Evolutionary conservation across 2,888 invertebrate genomes (phyloP).

Genomic region (Tipula helvola): DNA sequence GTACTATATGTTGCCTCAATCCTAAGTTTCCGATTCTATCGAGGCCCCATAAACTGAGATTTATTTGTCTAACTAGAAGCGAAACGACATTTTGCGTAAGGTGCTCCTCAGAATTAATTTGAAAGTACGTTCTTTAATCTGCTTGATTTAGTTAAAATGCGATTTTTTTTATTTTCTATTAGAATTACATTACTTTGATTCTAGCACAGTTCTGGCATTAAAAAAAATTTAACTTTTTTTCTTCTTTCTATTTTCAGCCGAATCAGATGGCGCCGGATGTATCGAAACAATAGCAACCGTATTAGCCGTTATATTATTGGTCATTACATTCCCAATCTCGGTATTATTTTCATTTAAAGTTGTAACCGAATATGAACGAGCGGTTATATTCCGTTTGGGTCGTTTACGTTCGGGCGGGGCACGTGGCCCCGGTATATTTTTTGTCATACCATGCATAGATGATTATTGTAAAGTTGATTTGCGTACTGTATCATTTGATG

Average conservation of each 20-base stretch:
- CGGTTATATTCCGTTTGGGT: conserved; percentile 80
- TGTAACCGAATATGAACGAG: conserved; percentile 76
- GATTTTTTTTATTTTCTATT: no score
- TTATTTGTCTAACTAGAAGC: no score
- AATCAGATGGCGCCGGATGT: conserved; percentile 52
- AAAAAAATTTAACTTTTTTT: background rate
- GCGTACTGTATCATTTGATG: conserved; percentile 88
- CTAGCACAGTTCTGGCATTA: no score
- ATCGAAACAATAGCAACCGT: conserved; percentile 63
- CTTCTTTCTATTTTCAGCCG: conserved; percentile 37
- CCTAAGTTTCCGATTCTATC: no score
- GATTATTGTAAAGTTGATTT: conserved; percentile 86
- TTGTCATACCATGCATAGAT: conserved; percentile 89
- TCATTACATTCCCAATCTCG: conserved; percentile 70
- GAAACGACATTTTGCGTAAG: no score
- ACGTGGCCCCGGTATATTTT: conserved; percentile 82
- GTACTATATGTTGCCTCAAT: no score
- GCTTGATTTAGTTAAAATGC: no score
- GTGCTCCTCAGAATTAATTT: no score
- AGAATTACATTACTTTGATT: no score
- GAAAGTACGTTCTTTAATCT: no score
- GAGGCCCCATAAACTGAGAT: no score
- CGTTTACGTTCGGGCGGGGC: conserved; percentile 63
- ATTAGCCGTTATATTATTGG: conserved; percentile 56
- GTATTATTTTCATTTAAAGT: conserved; percentile 79